phyloP scores from a whole-genome alignment of 2,113 vertebrate genomes.

The Tursiops truncatus region DNA sequence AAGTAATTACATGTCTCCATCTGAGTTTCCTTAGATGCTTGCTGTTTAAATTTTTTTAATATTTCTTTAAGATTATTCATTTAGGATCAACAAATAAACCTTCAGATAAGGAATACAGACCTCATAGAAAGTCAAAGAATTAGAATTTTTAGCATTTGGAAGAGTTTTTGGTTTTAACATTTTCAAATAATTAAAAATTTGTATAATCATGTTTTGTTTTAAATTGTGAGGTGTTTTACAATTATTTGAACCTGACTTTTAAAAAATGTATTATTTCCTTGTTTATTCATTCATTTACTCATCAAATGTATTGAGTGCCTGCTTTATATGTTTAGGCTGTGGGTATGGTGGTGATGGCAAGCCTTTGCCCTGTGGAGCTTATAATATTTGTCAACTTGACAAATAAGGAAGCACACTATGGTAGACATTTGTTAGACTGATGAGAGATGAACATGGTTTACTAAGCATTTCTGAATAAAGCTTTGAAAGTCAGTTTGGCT shows the following conservation, averaged over 20 bases:
- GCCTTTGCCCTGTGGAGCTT: slow-evolving; percentile 1
- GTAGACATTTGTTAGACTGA: neutral
- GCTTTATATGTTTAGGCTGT: slow-evolving; percentile 2
- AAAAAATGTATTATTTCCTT: neutral
- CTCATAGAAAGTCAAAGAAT: slow-evolving; percentile 46
- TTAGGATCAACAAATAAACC: slow-evolving; percentile 20
- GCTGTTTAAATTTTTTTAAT: neutral
- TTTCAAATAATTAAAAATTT: slow-evolving; percentile 50
- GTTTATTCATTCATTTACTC: slow-evolving; percentile 16
- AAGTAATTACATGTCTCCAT: neutral
- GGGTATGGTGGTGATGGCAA: neutral
- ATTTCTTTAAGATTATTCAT: neutral
- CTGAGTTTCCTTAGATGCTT: slow-evolving; percentile 40
- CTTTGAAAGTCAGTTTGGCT: slow-evolving; percentile 31
- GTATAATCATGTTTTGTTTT: neutral
- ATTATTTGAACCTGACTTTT: slow-evolving; percentile 40
- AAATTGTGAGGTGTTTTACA: slow-evolving; percentile 21
- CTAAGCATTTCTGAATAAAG: slow-evolving; percentile 53
- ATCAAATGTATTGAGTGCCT: neutral
- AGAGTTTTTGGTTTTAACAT: slow-evolving; percentile 46
- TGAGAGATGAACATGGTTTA: slow-evolving; percentile 31
- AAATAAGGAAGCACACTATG: slow-evolving; percentile 9
- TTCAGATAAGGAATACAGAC: slow-evolving; percentile 19
- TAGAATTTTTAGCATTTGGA: slow-evolving; percentile 30
- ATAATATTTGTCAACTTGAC: neutral